These are phyloP conservation scores for Clitarchus hookeri DNA, from an alignment of 2,888 invertebrate genomes.

Conservation along the genomic window DNA sequence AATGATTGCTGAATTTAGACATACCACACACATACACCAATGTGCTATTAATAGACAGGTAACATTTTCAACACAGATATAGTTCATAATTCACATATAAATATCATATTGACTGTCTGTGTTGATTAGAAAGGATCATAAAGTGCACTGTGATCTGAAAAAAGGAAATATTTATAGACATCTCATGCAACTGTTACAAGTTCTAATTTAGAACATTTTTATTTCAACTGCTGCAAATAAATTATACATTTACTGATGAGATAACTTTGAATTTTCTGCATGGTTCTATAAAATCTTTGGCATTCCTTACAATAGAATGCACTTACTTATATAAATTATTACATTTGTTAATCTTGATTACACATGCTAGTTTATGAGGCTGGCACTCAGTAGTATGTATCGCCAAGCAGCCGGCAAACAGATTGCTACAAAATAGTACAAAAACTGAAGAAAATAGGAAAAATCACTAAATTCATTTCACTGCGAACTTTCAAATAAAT, in stretches of 20 bases:
- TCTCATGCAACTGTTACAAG: too few species aligned
- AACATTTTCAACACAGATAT: too few species aligned
- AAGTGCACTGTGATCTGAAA: too few species aligned
- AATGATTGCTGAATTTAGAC: too few species aligned
- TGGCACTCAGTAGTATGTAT: background rate
- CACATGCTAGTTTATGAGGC: background rate
- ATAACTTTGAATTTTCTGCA: background rate
- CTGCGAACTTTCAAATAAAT: background rate
- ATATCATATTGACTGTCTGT: too few species aligned
- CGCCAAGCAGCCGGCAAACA: background rate
- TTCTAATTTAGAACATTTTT: too few species aligned
- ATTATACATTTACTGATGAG: background rate
- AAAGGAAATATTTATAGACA: too few species aligned
- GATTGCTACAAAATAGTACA: background rate
- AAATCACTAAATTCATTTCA: background rate
- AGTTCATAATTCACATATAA: too few species aligned
- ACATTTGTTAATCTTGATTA: background rate
- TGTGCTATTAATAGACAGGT: too few species aligned
- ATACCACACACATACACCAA: too few species aligned
- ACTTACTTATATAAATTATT: background rate
- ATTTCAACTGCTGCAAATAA: background rate
- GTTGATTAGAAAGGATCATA: too few species aligned
- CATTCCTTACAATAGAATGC: background rate
- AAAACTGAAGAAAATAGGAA: background rate
- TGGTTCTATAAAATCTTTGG: background rate